These are phyloP conservation scores for Podarcis muralis DNA, from an alignment of 2,113 vertebrate species.

Conservation along the genomic window DNA sequence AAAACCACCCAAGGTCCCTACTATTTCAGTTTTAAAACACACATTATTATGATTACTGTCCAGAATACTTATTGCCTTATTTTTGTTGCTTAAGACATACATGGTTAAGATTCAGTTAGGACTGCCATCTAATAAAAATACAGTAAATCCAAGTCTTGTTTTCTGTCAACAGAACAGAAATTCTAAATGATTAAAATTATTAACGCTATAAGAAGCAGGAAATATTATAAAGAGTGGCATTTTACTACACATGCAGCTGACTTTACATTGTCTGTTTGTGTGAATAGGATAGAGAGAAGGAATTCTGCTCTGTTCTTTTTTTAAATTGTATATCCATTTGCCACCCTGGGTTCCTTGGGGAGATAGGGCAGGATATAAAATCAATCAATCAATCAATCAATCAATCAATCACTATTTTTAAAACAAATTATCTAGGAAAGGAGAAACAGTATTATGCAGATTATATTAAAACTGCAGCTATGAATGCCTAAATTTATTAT, in stretches of 20 bases:
- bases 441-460: not conserved
- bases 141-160: slow-evolving; percentile 27
- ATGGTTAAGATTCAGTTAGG: slow-evolving; percentile 47
- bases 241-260: slow-evolving; percentile 2
- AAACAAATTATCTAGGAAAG: not conserved
- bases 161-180: not conserved
- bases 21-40: slow-evolving; percentile 65
- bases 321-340: not conserved
- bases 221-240: not conserved
- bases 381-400: too few relatives aligned
- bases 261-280: not conserved
- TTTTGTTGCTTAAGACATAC: slow-evolving; percentile 44
- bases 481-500: not conserved
- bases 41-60: slow-evolving; percentile 52
- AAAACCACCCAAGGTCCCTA: slow-evolving; percentile 46
- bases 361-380: not conserved
- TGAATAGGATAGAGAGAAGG: too few relatives aligned
- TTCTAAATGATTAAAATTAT: slow-evolving; percentile 12
- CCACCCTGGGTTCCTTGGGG: not conserved
- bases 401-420: not conserved
- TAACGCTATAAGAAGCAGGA: not conserved
- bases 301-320: not conserved
- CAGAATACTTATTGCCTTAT: slow-evolving; percentile 51
- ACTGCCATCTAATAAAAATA: slow-evolving; percentile 19
- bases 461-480: not conserved